Evolutionary conservation across 2,113 vertebrate species (phyloP).

Genomic region (Australoheros scitulus): DNA sequence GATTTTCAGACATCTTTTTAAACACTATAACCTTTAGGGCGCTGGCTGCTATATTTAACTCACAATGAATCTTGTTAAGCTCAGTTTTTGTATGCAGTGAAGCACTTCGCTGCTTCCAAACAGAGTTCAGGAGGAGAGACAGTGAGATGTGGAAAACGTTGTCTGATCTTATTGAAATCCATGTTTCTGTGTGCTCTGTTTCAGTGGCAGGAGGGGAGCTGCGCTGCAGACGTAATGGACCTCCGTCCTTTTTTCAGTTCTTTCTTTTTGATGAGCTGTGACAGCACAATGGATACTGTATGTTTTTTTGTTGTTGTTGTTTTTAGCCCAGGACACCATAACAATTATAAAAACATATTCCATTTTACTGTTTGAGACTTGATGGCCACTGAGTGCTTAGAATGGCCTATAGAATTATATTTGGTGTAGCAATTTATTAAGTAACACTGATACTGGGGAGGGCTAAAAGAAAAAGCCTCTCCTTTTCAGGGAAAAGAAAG

Average conservation of each 20-base stretch:
- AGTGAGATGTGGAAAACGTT: constrained; percentile 17
- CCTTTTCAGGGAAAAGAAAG: constrained; percentile 21
- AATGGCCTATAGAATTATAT: background rate
- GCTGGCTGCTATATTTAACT: background rate
- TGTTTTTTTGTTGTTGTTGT: constrained; percentile 6
- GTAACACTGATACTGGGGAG: background rate
- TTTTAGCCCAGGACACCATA: background rate
- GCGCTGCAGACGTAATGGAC: constrained; percentile 14
- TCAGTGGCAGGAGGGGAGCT: background rate
- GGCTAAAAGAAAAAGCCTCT: background rate
- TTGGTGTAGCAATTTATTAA: background rate
- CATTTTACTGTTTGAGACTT: background rate
- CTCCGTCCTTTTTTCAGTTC: background rate
- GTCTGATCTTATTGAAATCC: background rate
- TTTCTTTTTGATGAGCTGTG: background rate
- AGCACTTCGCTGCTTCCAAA: constrained; percentile 8
- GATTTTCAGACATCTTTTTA: background rate
- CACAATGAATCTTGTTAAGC: background rate
- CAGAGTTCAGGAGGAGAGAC: background rate
- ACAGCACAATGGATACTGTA: background rate
- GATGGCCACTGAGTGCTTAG: background rate
- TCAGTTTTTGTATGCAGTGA: constrained; percentile 20
- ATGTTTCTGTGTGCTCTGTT: background rate
- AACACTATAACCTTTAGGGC: background rate
- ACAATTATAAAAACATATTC: background rate